Evolutionary conservation across 1,140 invertebrate genomes (phyloP), one percentile per base, ranked within the genome.

Genomic region (Drosophila littoralis): DNA sequence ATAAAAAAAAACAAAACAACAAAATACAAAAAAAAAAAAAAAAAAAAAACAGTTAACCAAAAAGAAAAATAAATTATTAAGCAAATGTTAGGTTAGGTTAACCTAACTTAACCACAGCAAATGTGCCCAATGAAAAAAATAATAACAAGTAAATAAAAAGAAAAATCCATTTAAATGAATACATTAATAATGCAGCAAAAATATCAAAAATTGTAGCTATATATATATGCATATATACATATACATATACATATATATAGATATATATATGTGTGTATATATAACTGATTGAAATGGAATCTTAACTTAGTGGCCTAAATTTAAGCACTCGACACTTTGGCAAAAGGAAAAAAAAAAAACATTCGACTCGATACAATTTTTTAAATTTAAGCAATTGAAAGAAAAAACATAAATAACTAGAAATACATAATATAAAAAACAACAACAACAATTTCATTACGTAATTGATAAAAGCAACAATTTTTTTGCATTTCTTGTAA

Each of bases 181-280:
- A 68, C 36, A 57, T 35, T 15, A 66, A 66, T 43, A 58, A 45
- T 45, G 66, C 72, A 79, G 76, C 81, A 79, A 60, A 75, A 82
- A 86, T 72, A 79, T 82, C 69, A 81, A 71, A 81, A 79, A 43
- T 73, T 59, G 65, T 50, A 79, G 57, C 60, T 36, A 78, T 46
- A 70, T 51, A 75, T 12, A 50, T 48, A 78, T 45, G 58, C 13
- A 50, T 28, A 58, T 38, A 59, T 46, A 71, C 33, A 79, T 69
- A 75, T 63, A 65, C 35, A 59, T 9, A 65, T 35, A 72, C 43
- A 54, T 36, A 51, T 38, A 59, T 15, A 67, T 57, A 66, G 36
- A 76, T 83, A 76, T 75, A 64, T 66, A 58, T 65, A 45, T 58
- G 52, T 51, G 36, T 67, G 48, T 71, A 73, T 57, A 50, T 69